Base-by-base conservation (phyloP, 2,888 invertebrate genomes). In the Norana najaformis region DNA sequence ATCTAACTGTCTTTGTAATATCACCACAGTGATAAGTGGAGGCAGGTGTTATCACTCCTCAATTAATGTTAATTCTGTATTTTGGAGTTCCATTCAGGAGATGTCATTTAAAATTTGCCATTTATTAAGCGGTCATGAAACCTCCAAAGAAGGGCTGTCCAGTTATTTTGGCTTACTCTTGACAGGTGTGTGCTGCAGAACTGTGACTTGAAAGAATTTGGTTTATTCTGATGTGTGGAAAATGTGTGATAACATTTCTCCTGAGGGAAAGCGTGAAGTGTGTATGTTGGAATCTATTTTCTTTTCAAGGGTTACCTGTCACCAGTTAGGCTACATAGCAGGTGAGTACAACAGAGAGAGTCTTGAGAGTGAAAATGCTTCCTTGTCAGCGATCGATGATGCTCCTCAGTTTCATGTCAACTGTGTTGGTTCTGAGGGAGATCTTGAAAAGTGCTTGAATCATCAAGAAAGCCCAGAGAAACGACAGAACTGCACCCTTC, bases 321-420 rank as follows among this genome's bases (percentile, higher is more conserved):
- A 85, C 16, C 85, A 85, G 85, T 85, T 85, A 36, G 85, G 85
- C 35, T 85, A 85, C 85, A 85, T 36, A 13, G 35, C 85, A 85
- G 85, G 85, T 85, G 36, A 37, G 35, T 85, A 85, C 35, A 35
- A 35, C 4, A 85, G 23, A 85, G 85, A 35, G 20, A 35, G 34
- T 85, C 36, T 85, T 16, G 11, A 23, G 20, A 36, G 36, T 85
- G 85, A 85, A 37, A 85, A 37, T 85, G 85, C 35, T 85, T 35
- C 35, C 36, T 36, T 23, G 36, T 36, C 37, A 23, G 36, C 36
- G 30, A 16, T 34, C 36, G 11, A 16, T 18, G 23, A 37, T 85
- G 85, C 35, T 37, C 5, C 36, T 36, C 3, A 6, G 6, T 36
- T 85, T 35, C 85, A 36, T 36, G 85, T 85, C 37, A 85, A 85